These are phyloP conservation scores for Harpagoxenus sublaevis DNA, from an alignment of 2,888 invertebrate species.

Conservation along the genomic window DNA sequence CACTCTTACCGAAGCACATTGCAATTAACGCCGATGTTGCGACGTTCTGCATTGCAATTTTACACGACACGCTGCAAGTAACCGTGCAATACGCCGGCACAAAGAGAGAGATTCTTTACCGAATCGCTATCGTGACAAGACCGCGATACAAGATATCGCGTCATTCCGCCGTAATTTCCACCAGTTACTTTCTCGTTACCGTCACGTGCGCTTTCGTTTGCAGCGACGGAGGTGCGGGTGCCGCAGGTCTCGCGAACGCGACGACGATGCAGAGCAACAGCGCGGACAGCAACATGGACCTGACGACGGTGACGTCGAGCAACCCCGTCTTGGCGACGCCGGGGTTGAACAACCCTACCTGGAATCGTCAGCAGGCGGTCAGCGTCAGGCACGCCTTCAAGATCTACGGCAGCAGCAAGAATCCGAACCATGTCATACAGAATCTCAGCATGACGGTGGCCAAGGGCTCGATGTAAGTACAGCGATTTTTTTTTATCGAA, in stretches of 20 bases:
- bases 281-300: constrained; percentile 75
- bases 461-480: constrained; percentile 97
- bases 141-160: constrained; percentile 29
- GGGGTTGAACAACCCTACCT: constrained; percentile 83
- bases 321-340: constrained; percentile 82
- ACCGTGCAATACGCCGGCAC: neutral
- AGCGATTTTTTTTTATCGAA: neutral
- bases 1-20: neutral
- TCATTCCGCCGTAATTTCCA: neutral
- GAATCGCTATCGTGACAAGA: constrained; percentile 5
- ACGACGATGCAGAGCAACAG: constrained; percentile 80
- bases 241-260: constrained; percentile 81
- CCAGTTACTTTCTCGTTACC: constrained; percentile 8
- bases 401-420: constrained; percentile 95
- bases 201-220: constrained; percentile 44
- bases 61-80: neutral
- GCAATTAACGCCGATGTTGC: constrained; percentile 5
- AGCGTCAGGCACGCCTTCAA: constrained; percentile 96
- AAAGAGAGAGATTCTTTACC: neutral
- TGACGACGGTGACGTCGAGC: constrained; percentile 74
- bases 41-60: neutral
- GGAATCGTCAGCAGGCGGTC: constrained; percentile 94
- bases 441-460: constrained; percentile 97
- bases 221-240: constrained; percentile 86
- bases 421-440: constrained; percentile 94